Base-by-base conservation (phyloP, 2,888 invertebrate genomes). In the Diaprepes abbreviatus region DNA sequence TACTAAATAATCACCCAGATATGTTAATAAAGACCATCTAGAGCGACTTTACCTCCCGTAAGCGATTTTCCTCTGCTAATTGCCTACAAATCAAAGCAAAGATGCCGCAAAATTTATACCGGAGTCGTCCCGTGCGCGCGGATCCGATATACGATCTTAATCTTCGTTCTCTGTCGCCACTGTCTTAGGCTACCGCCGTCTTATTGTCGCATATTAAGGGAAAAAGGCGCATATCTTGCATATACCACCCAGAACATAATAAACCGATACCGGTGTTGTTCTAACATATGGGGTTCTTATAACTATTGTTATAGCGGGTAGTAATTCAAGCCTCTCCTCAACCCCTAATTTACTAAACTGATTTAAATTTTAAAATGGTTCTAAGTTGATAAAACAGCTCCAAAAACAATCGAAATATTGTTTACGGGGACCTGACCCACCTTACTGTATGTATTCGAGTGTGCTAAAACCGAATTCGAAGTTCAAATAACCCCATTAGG, bases 61-160 rank as follows among this genome's bases (percentile, higher is more conserved):
- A 28, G 60, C 21, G 70, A 54, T 65, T 65, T 70, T 58, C 65
- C 65, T 19, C 38, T 55, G 60, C 70, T 70, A 70, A 70, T 70
- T 70, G 62, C 67, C 67, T 40, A 52, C 62, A 67, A 66, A 66
- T 66, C 66, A 66, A 66, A 62, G 60, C 62, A 62, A 67, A 67
- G 62, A 45, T 48, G 62, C 67, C 67, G 67, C 67, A 21, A 67
- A 67, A 67, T 67, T 67, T 67, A 67, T 67, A 62, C 55, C 48
- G 62, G 12, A 54, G 65, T 19, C 45, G n/a, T 45, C 52, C 36
- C 54, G 59, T 59, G 70, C 60, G 40, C 45, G 38, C 65, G 38
- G 58, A 40, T 64, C 33, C 69, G 64, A 66, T 66, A 66, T 55
- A 62, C 62, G 67, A 70, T 70, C 70, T 59, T 70, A 70, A 70